A percentile compares a stretch with the other conserved stretches of the same genome.
These are phyloP conservation scores for Lomographa bimaculata DNA, from an alignment of 2,888 invertebrate species.

Conservation along the genomic window DNA sequence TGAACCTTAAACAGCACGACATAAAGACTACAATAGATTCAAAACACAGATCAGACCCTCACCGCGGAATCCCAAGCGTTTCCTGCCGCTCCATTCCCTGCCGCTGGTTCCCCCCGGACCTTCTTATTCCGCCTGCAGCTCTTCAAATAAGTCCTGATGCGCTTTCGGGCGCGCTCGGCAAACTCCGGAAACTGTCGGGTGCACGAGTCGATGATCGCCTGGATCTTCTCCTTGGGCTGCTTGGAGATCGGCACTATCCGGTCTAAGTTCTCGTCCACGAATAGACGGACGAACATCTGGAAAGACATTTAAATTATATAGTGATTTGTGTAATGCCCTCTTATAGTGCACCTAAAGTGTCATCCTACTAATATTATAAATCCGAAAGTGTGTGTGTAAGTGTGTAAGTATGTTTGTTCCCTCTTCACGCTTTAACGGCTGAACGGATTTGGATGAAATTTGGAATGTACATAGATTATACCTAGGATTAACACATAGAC, in stretches of 20 bases:
- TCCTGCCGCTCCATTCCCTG: slow-evolving; percentile 78
- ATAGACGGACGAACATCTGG: slow-evolving; percentile 98
- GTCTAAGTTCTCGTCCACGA: slow-evolving; percentile 98
- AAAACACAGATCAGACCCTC: slow-evolving; percentile 82
- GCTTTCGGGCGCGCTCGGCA: slow-evolving; percentile 96
- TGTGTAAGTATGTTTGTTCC: too few relatives aligned
- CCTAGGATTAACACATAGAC: too few relatives aligned
- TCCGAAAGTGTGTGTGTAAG: too few relatives aligned
- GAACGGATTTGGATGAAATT: too few relatives aligned
- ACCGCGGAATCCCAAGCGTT: slow-evolving; percentile 93
- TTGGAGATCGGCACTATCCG: slow-evolving; percentile 98
- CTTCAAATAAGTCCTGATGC: slow-evolving; percentile 97
- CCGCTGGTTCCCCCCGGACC: slow-evolving; percentile 88
- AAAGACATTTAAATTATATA: too few relatives aligned
- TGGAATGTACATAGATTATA: too few relatives aligned
- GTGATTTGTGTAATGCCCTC: too few relatives aligned
- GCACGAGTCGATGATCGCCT: slow-evolving; percentile 98
- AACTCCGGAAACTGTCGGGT: slow-evolving; percentile 98
- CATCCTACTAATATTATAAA: too few relatives aligned
- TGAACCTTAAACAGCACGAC: too few relatives aligned
- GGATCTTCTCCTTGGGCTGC: slow-evolving; percentile 98
- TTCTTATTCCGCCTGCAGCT: slow-evolving; percentile 97
- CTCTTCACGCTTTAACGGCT: too few relatives aligned
- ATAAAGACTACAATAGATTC: too few relatives aligned
- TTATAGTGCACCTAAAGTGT: too few relatives aligned